These are phyloP conservation scores for Scophthalmus maximus DNA, from an alignment of 2,113 vertebrate genomes.

Conservation along the genomic window DNA sequence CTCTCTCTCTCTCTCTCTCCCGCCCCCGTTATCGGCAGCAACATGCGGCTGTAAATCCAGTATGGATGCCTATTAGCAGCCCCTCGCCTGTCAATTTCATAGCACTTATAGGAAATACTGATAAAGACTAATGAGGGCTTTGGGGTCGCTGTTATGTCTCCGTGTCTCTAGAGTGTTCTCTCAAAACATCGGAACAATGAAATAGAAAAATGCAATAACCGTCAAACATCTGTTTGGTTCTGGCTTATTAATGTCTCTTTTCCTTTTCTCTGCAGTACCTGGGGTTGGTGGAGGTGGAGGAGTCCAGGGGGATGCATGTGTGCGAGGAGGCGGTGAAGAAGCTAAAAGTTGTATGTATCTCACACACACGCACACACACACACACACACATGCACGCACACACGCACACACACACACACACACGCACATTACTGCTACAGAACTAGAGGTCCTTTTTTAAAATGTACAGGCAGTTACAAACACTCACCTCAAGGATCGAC, in stretches of 20 bases:
- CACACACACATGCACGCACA: constrained; percentile 4
- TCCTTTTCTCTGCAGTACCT: constrained; percentile 83
- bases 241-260: neutral
- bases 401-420: neutral
- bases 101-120: constrained; percentile 4
- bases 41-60: constrained; percentile 21
- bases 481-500: constrained; percentile 14
- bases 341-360: constrained; percentile 88
- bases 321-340: constrained; percentile 95
- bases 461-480: too few relatives aligned
- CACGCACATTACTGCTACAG: constrained; percentile 17
- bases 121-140: constrained; percentile 6
- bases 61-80: neutral
- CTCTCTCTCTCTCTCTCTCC: too few relatives aligned
- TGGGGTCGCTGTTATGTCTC: neutral
- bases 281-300: constrained; percentile 92
- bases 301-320: constrained; percentile 95
- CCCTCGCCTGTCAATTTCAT: neutral
- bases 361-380: constrained; percentile 11
- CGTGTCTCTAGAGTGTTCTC: neutral
- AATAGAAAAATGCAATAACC: neutral
- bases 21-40: constrained; percentile 36
- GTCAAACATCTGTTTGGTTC: neutral
- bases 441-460: neutral
- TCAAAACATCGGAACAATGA: too few relatives aligned